Evolutionary conservation across 2,888 invertebrate species (phyloP).

Genomic region (Helleia helle): DNA sequence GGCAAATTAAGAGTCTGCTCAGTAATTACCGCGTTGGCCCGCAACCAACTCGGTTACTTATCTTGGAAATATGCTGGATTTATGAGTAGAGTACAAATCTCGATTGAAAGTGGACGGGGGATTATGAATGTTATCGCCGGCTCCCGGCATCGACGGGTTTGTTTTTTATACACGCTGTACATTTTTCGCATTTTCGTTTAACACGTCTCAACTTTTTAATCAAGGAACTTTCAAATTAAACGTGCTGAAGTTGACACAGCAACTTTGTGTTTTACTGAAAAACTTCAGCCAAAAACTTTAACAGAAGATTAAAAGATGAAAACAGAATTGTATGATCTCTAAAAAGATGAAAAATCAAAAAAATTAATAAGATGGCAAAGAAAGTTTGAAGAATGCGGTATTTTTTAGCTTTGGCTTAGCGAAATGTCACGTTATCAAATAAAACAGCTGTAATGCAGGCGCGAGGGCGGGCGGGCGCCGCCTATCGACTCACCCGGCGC

Average conservation of each 20-base stretch:
- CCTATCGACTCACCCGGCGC: too few species aligned
- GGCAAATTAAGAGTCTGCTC: constrained; percentile 66
- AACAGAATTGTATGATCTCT: not conserved
- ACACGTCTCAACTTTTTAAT: constrained; percentile 10
- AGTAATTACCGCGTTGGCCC: constrained; percentile 66
- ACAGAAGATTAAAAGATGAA: too few species aligned
- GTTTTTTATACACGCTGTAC: constrained; percentile 23
- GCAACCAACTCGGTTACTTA: constrained; percentile 41
- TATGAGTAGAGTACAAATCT: constrained; percentile 44
- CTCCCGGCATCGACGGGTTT: constrained; percentile 29
- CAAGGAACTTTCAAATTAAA: not conserved
- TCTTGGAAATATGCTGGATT: constrained; percentile 22
- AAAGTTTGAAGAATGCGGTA: too few species aligned
- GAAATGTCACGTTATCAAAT: constrained; percentile 44
- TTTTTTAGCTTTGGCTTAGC: too few species aligned
- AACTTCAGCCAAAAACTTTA: too few species aligned
- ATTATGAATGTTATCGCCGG: constrained; percentile 49
- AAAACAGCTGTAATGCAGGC: constrained; percentile 65
- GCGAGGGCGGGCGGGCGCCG: constrained; percentile 51
- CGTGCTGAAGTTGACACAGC: too few species aligned
- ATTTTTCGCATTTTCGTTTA: constrained; percentile 18
- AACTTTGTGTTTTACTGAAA: too few species aligned
- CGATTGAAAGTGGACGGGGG: constrained; percentile 43
- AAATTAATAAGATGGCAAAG: not conserved
- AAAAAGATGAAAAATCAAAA: too few species aligned